These are phyloP conservation scores for Micoletzkya japonica DNA, from an alignment of 2,888 invertebrate species.

Conservation along the genomic window DNA sequence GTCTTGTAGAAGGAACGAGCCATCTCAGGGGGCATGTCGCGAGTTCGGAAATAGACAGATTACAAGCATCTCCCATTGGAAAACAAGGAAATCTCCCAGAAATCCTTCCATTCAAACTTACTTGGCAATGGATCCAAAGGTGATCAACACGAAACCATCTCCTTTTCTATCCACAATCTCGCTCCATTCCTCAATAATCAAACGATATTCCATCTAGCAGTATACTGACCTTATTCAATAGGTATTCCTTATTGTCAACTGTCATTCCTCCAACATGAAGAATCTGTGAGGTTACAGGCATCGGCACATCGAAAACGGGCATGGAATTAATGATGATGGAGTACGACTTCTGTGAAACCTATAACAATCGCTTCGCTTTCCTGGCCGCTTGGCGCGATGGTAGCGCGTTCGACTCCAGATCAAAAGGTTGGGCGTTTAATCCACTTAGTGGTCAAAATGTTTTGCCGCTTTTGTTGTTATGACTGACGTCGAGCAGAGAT, in stretches of 20 bases:
- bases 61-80: background rate
- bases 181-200: slow-evolving; percentile 43
- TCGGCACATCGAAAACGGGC: slow-evolving; percentile 53
- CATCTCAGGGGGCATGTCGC: slow-evolving; percentile 24
- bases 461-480: slow-evolving; percentile 4
- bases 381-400: slow-evolving; percentile 31
- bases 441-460: slow-evolving; percentile 29
- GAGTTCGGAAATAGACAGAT: background rate
- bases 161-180: slow-evolving; percentile 37
- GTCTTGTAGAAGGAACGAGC: slow-evolving; percentile 33
- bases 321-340: slow-evolving; percentile 49
- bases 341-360: slow-evolving; percentile 22
- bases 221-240: slow-evolving; percentile 5
- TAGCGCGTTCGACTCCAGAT: slow-evolving; percentile 31
- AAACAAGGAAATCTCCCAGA: too few species aligned
- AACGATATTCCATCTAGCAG: background rate
- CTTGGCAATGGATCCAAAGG: slow-evolving; percentile 57
- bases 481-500: slow-evolving; percentile 5
- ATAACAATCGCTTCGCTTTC: background rate
- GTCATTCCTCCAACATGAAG: slow-evolving; percentile 48
- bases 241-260: slow-evolving; percentile 23
- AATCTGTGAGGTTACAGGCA: slow-evolving; percentile 47
- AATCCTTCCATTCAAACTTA: background rate
- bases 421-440: slow-evolving; percentile 31
- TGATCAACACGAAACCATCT: slow-evolving; percentile 49